Conservation (phyloP, 2,113 vertebrate species). For the Alligator sinensis region DNA sequence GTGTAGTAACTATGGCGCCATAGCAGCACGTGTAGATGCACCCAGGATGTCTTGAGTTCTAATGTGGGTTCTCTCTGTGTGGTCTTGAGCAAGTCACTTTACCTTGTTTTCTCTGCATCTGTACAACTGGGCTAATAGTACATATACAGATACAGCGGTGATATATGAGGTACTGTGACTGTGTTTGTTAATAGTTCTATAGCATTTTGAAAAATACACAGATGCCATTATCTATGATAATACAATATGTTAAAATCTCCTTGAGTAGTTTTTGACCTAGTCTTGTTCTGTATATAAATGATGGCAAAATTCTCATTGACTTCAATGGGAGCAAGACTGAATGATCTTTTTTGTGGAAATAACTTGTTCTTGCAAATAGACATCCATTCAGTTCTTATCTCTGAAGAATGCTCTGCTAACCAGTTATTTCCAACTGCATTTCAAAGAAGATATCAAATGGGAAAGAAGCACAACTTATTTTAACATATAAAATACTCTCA, state of each 20-base stretch:
- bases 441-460: neutral
- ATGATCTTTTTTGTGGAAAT: neutral
- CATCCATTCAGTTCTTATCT: neutral
- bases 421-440: neutral
- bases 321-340: neutral
- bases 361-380: neutral
- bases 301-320: neutral
- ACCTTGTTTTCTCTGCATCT: neutral
- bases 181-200: neutral
- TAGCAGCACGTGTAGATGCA: too few species aligned
- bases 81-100: neutral
- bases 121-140: neutral
- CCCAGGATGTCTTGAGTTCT: neutral
- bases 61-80: neutral
- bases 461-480: neutral
- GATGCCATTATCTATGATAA: neutral
- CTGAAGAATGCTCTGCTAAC: neutral
- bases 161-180: neutral
- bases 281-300: neutral
- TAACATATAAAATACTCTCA: neutral
- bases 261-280: neutral
- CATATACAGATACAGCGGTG: neutral
- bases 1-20: too few species aligned
- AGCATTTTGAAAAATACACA: neutral
- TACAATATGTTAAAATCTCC: neutral